These are phyloP conservation scores for Capricornis sumatraensis DNA, from an alignment of 2,113 vertebrate genomes.

Conservation along the genomic window DNA sequence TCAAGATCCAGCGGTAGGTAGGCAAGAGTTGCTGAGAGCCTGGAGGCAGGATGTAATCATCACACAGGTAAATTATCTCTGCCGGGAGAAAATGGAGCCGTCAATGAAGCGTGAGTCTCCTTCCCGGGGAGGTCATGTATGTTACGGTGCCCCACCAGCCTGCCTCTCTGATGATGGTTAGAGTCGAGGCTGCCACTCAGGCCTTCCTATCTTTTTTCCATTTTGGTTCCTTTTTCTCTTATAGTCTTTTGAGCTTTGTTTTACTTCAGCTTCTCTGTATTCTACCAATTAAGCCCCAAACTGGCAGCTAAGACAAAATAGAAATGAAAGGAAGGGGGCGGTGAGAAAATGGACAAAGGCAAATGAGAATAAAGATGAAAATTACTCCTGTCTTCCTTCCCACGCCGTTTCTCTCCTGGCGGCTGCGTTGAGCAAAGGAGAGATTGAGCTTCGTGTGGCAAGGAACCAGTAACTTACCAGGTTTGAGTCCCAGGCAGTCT, in stretches of 20 bases:
- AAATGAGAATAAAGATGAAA: slow-evolving; percentile 28
- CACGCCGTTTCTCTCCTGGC: not conserved
- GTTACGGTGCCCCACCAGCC: not conserved
- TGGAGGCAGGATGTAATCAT: slow-evolving; percentile 42
- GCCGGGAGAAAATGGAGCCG: slow-evolving; percentile 1
- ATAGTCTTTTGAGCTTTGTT: slow-evolving; percentile 28
- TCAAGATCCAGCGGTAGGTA: not conserved
- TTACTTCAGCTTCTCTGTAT: slow-evolving; percentile 43
- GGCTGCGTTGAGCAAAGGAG: not conserved
- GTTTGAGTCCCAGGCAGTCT: not conserved
- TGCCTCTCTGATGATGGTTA: slow-evolving; percentile 15
- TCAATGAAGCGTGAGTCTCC: slow-evolving; percentile 46
- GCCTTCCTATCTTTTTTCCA: not conserved
- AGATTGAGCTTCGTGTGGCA: not conserved
- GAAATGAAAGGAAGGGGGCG: not conserved
- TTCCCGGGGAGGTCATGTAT: slow-evolving; percentile 3
- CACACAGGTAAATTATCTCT: slow-evolving; percentile 43
- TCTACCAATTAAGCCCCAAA: slow-evolving; percentile 41
- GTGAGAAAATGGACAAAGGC: slow-evolving; percentile 10
- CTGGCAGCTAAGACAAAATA: slow-evolving; percentile 49
- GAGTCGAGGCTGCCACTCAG: not conserved
- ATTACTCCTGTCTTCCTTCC: not conserved
- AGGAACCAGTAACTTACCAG: not conserved
- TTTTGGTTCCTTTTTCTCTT: not conserved
- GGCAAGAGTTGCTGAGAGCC: not conserved